Evolutionary conservation across 2,888 invertebrate species (phyloP).

Genomic region (Acleris literana): DNA sequence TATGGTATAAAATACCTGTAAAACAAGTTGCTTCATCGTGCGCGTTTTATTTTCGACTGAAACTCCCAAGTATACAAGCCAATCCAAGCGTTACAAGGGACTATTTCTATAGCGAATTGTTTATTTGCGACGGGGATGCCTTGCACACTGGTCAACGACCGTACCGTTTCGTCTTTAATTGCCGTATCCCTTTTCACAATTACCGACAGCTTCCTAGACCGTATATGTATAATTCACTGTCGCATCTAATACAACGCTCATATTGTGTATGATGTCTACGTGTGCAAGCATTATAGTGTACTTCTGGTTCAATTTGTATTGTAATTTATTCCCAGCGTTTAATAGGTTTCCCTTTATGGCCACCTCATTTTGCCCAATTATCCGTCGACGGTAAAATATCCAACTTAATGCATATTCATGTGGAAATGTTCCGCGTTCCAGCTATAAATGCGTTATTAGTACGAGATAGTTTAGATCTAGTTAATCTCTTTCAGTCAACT

Average conservation of each 20-base stretch:
- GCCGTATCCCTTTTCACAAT: slow-evolving; percentile 49
- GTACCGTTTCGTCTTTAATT: slow-evolving; percentile 53
- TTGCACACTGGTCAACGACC: slow-evolving; percentile 61
- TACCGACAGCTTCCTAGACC: slow-evolving; percentile 39
- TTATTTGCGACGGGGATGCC: slow-evolving; percentile 43
- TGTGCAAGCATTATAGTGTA: not conserved
- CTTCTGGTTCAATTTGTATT: slow-evolving; percentile 1
- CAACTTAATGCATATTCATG: slow-evolving; percentile 45
- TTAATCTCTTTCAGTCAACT: slow-evolving; percentile 25
- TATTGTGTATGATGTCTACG: not conserved
- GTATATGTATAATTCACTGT: not conserved
- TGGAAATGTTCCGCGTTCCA: slow-evolving; percentile 35
- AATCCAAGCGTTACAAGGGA: slow-evolving; percentile 12
- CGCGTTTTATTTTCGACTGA: slow-evolving; percentile 1
- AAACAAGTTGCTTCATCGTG: not conserved
- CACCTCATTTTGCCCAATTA: slow-evolving; percentile 55
- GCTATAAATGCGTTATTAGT: slow-evolving; percentile 26
- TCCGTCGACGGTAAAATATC: slow-evolving; percentile 41
- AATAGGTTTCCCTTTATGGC: slow-evolving; percentile 47
- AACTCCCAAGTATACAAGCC: slow-evolving; percentile 20
- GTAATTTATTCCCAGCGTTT: slow-evolving; percentile 41
- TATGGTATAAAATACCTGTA: no score
- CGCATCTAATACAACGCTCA: not conserved
- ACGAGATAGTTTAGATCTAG: slow-evolving; percentile 1
- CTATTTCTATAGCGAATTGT: slow-evolving; percentile 41